These are phyloP conservation scores for Isoperla grammatica DNA, from an alignment of 2,888 invertebrate genomes.

Conservation along the genomic window DNA sequence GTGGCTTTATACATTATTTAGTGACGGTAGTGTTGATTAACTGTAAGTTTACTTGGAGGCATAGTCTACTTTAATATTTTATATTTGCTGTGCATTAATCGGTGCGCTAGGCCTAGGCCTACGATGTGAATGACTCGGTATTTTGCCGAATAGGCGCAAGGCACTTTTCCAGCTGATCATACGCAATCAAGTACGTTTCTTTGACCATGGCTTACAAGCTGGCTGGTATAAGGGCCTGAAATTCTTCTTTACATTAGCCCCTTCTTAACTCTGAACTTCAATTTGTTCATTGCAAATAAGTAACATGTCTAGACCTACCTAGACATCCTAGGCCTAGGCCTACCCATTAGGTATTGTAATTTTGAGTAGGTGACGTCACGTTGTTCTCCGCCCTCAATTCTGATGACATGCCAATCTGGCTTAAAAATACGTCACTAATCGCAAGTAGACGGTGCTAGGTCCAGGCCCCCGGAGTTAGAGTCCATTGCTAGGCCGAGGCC, in stretches of 20 bases:
- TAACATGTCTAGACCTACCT: no score
- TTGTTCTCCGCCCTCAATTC: slow-evolving; percentile 26
- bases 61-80: background rate
- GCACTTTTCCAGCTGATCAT: slow-evolving; percentile 5
- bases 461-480: background rate
- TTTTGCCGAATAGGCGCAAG: background rate
- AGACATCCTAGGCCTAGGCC: no score
- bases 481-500: no score
- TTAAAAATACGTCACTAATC: slow-evolving; percentile 24
- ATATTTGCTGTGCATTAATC: background rate
- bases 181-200: no score
- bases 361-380: slow-evolving; percentile 23
- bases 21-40: background rate
- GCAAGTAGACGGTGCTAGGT: background rate
- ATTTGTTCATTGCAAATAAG: no score
- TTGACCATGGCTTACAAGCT: no score
- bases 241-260: no score
- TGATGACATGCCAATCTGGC: slow-evolving; percentile 27
- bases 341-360: no score
- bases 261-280: no score
- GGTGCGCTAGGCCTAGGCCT: background rate
- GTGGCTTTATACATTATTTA: background rate
- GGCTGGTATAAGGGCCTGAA: no score
- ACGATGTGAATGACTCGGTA: slow-evolving; percentile 17
- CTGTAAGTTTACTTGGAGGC: background rate